Conservation (phyloP, 2,113 vertebrate genomes). For the Psilopsiagon aymara region DNA sequence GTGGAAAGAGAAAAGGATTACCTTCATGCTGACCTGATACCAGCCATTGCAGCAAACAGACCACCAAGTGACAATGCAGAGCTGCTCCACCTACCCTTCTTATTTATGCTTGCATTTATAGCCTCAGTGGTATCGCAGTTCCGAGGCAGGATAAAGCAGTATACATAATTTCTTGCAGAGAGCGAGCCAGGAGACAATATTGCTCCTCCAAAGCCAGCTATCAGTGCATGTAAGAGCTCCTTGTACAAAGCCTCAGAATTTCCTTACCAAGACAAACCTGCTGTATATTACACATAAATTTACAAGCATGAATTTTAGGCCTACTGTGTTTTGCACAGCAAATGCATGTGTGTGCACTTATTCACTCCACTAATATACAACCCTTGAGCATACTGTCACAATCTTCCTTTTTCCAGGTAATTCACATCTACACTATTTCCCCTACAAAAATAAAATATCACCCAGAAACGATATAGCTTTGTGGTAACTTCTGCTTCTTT, state of each 20-base stretch:
- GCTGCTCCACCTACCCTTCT: neutral
- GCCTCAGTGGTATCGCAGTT: neutral
- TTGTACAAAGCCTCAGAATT: neutral
- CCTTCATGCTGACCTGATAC: neutral
- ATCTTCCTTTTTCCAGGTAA: neutral
- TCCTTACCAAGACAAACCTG: neutral
- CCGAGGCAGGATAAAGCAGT: neutral
- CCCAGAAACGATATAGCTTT: neutral
- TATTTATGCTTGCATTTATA: neutral
- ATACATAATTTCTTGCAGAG: neutral
- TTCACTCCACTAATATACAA: neutral
- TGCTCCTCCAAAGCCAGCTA: neutral
- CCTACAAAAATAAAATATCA: neutral
- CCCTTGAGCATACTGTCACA: neutral
- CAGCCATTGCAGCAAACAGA: neutral
- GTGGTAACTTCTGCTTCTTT: neutral
- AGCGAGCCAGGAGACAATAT: neutral
- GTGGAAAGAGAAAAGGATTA: neutral
- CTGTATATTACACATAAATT: neutral
- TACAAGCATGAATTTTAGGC: neutral
- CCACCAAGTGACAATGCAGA: neutral
- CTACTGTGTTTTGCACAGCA: neutral
- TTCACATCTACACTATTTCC: neutral
- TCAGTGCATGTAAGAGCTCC: neutral
- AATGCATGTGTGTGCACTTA: neutral